Evolutionary conservation across 2,888 invertebrate genomes (phyloP), one percentile per base, ranked within the genome.

Genomic region (Thecophora atra): DNA sequence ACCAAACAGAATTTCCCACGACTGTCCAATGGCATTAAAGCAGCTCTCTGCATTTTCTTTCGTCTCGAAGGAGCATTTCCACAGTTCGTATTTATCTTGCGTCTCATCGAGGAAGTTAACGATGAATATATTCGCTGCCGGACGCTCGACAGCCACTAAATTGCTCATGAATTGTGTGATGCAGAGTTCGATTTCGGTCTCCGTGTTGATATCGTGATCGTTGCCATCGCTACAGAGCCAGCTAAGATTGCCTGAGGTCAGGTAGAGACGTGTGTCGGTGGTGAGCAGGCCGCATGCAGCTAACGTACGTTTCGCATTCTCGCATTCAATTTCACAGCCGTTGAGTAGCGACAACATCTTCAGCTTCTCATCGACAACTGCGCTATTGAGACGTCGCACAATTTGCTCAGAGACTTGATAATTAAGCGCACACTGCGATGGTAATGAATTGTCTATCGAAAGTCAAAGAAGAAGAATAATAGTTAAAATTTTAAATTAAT

Each of bases 1-100:
- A 44, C 89, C 89, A 78, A 89, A 90, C 4, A 89, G 77, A 77
- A 87, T 84, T 77, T 89, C 88, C 89, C 89, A 89, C 1, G 88
- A 88, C 73, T 86, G 81, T 66, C 86, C 87, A 71, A 89, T 87
- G 7, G 88, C 86, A 78, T 87, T 85, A 3, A 89, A 83, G 62
- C 88, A 87, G 68, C 86, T 85, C 63, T 87, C 85, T 6, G 87
- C 85, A 76, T 87, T 87, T 56, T 84, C 82, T 8, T 78, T 74
- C 1, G 89, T 88, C 73, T 87, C 87, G 72, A 89, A 88, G 69
- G 81, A 79, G 42, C 89, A 81, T 42, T 81, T 83, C 89, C 89
- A 89, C 1, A 81, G 76, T 77, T 89, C 88, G 73, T 86, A 87
- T 47, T 83, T 83, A 66, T 87, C 87, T 70, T 86, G 86, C 1